phyloP scores from a whole-genome alignment of 2,797 vertebrate genomes.

The Anolis apletophallus region DNA sequence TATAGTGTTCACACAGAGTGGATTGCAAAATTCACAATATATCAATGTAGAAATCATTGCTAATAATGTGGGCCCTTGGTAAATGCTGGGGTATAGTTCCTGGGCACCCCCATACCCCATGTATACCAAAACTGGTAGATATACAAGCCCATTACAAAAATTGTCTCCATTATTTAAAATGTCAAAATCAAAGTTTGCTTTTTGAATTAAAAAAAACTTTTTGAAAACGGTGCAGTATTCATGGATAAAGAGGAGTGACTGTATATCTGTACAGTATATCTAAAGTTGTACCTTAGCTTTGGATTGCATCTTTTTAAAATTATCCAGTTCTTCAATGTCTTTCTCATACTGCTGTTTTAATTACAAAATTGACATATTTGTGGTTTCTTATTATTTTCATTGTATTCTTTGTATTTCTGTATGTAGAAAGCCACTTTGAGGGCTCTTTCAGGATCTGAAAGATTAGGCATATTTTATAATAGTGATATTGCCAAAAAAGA shows the following conservation, averaged over 20 bases:
- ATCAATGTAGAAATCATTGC: neutral
- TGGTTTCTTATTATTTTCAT: neutral
- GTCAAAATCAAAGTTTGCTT: too few species aligned
- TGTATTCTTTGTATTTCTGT: neutral
- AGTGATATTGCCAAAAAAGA: neutral
- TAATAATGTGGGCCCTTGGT: neutral
- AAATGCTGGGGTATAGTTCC: too few species aligned
- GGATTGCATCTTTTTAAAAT: neutral
- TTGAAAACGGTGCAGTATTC: too few species aligned
- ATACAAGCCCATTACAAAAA: too few species aligned
- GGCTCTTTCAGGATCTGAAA: too few species aligned
- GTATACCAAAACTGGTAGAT: too few species aligned
- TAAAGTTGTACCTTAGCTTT: too few species aligned
- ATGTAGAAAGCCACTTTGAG: neutral
- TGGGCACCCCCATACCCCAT: too few species aligned
- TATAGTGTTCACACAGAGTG: neutral
- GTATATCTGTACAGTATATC: too few species aligned
- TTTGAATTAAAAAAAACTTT: too few species aligned
- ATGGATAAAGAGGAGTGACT: too few species aligned
- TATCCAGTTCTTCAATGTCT: neutral
- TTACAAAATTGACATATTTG: neutral
- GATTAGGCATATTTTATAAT: neutral
- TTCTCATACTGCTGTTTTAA: neutral
- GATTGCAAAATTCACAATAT: neutral
- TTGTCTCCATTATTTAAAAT: too few species aligned